Conservation (phyloP, 2,113 vertebrate species). For the Eleginops maclovinus region DNA sequence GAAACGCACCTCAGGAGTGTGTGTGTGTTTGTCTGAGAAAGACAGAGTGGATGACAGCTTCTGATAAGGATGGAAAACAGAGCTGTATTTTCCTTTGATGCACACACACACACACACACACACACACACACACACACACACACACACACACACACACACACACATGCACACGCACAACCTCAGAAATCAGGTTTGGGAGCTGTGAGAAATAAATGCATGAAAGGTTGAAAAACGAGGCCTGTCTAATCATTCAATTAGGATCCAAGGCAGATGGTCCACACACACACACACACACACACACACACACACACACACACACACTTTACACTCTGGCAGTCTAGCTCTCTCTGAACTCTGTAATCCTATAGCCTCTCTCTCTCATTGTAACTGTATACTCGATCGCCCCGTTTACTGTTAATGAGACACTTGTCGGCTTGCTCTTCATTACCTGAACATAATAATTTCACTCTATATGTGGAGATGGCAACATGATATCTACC, state of each 20-base stretch:
- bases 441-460: conserved; percentile 40
- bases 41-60: conserved; percentile 59
- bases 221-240: conserved; percentile 74
- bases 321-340: no score
- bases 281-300: conserved; percentile 52
- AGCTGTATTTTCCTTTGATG: conserved; percentile 63
- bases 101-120: conserved; percentile 25
- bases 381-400: conserved; percentile 20
- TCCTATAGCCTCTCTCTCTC: conserved; percentile 12
- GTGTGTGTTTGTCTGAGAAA: conserved; percentile 26
- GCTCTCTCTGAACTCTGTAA: conserved; percentile 14
- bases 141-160: conserved; percentile 31
- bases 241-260: conserved; percentile 76
- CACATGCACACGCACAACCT: conserved; percentile 37
- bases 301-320: conserved; percentile 45
- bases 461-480: background rate
- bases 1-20: conserved; percentile 42
- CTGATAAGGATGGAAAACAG: conserved; percentile 67
- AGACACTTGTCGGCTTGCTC: conserved; percentile 12
- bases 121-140: conserved; percentile 29
- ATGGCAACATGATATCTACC: background rate
- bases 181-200: conserved; percentile 77
- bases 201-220: conserved; percentile 76
- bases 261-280: conserved; percentile 65
- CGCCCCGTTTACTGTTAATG: conserved; percentile 4